These are phyloP conservation scores for Plumapathes pennacea DNA, from an alignment of 92 coral and sea anemone genomes.

Conservation along the genomic window DNA sequence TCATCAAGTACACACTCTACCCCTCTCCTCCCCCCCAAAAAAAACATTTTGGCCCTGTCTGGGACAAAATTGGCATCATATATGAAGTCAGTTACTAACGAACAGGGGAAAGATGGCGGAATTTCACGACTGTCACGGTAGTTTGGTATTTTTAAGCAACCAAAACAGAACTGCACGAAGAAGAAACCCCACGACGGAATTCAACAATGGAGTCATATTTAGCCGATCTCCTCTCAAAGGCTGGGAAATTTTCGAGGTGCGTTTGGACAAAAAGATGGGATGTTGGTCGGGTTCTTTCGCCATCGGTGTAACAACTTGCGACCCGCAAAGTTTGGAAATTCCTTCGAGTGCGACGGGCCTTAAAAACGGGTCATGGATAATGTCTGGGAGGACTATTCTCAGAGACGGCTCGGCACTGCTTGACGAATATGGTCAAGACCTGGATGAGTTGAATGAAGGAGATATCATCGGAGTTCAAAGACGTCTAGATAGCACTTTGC, in stretches of 20 bases:
- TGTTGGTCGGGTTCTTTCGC: constrained; percentile 96
- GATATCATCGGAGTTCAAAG: constrained; percentile 83
- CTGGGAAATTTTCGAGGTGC: constrained; percentile 78
- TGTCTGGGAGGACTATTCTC: constrained; percentile 82
- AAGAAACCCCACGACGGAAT: constrained; percentile 83
- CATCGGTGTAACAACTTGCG: constrained; percentile 80
- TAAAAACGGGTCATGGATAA: constrained; percentile 93
- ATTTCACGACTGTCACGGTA: constrained; percentile 87
- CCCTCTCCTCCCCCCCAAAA: no score
- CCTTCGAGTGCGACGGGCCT: constrained; percentile 86
- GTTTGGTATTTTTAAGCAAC: constrained; percentile 74
- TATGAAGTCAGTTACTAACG: no score
- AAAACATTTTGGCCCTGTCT: no score
- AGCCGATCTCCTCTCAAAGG: constrained; percentile 62
- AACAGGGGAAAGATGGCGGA: constrained; percentile 76
- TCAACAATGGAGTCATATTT: constrained; percentile 90
- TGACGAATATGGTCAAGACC: constrained; percentile 81
- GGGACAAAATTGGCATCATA: no score
- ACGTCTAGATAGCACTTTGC: constrained; percentile 60
- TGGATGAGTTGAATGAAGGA: constrained; percentile 81
- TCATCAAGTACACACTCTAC: no score
- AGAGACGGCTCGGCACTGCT: constrained; percentile 81
- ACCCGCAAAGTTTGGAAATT: constrained; percentile 73
- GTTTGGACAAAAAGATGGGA: constrained; percentile 69
- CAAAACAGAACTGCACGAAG: constrained; percentile 78